phyloP scores from a whole-genome alignment of 2,888 invertebrate species.

The Tineola bisselliella region DNA sequence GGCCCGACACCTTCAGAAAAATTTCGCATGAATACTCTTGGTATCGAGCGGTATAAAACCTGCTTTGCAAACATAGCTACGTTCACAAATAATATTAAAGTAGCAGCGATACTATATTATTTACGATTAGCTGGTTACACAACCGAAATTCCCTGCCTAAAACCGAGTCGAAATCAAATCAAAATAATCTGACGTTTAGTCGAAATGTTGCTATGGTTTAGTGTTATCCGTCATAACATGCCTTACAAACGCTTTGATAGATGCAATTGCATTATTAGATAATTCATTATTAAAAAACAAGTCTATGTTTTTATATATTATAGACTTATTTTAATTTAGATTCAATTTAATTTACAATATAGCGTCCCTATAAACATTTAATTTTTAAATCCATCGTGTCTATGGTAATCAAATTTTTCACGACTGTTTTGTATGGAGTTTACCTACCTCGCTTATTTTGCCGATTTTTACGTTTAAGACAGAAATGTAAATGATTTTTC shows the following conservation, averaged over 20 bases:
- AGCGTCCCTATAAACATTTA: background rate
- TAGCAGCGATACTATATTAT: no score
- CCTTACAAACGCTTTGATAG: no score
- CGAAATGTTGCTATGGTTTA: no score
- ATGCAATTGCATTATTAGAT: background rate
- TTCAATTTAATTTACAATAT: no score
- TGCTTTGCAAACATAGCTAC: conserved; percentile 1
- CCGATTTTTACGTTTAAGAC: conserved; percentile 55
- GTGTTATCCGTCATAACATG: no score
- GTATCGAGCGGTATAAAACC: background rate
- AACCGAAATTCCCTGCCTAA: background rate
- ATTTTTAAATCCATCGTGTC: conserved; percentile 22
- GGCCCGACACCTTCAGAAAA: conserved; percentile 16
- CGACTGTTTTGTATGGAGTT: conserved; percentile 66
- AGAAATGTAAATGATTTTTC: conserved; percentile 43
- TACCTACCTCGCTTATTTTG: conserved; percentile 59
- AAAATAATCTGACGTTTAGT: no score
- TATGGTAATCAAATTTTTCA: conserved; percentile 56
- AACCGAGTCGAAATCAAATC: no score
- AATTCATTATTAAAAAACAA: background rate
- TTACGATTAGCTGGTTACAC: background rate
- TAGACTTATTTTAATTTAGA: no score
- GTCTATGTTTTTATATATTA: no score
- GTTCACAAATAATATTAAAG: background rate
- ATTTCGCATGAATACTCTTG: background rate